These are phyloP conservation scores for Drosophila insularis DNA, from an alignment of 1,140 invertebrate genomes.

Conservation along the genomic window DNA sequence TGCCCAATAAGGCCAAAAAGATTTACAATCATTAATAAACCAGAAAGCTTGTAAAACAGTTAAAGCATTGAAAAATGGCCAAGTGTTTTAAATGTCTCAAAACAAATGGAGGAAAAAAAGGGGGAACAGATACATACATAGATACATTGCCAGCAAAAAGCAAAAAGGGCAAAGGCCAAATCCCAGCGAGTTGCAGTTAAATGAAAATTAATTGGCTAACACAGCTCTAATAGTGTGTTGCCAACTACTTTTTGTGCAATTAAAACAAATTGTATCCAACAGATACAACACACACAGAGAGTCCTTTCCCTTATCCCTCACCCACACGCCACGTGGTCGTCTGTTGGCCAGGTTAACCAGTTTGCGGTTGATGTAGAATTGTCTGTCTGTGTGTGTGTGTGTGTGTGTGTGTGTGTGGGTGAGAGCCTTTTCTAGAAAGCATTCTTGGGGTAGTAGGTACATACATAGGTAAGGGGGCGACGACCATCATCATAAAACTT, in stretches of 20 bases:
- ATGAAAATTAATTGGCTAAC: constrained; percentile 75
- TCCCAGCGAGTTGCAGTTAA: constrained; percentile 62
- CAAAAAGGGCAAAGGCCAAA: constrained; percentile 30
- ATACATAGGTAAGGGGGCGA: too few species aligned
- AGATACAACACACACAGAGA: constrained; percentile 51
- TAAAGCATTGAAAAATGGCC: constrained; percentile 20
- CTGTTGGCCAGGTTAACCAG: constrained; percentile 30
- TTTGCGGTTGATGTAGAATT: constrained; percentile 5
- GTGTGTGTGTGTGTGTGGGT: neutral
- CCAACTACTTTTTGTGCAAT: constrained; percentile 79
- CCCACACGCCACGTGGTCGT: neutral
- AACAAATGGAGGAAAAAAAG: constrained; percentile 1
- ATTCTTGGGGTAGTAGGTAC: constrained; percentile 25
- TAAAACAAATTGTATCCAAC: constrained; percentile 78
- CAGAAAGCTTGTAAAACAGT: constrained; percentile 19
- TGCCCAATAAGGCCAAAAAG: constrained; percentile 8
- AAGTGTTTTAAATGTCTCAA: constrained; percentile 37
- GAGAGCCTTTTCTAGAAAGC: constrained; percentile 22
- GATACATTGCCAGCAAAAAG: too few species aligned
- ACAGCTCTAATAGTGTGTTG: constrained; percentile 60
- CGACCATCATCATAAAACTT: constrained; percentile 61
- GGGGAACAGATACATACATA: neutral
- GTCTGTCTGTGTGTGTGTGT: neutral
- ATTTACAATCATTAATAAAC: constrained; percentile 15
- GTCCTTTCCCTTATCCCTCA: neutral